Conservation (phyloP, 2,888 invertebrate genomes). For the Unio delphinus region DNA sequence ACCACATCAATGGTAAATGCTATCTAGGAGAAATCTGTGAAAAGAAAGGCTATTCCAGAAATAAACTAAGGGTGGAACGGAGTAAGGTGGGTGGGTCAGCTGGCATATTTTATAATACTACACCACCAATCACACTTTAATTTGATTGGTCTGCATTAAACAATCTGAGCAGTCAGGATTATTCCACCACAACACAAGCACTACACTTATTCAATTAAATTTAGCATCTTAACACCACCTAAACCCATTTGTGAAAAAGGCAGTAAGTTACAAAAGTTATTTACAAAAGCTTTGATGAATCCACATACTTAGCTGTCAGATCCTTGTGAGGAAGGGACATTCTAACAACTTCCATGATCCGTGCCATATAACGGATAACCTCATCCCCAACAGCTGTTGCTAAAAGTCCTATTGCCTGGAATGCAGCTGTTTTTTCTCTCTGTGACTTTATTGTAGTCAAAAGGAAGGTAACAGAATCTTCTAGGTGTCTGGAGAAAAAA, state of each 20-base stretch:
- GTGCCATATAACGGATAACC: conserved; percentile 84
- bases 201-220: neutral
- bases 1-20: too few species aligned
- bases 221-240: neutral
- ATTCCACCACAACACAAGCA: neutral
- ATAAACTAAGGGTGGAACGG: too few species aligned
- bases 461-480: conserved; percentile 81
- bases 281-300: neutral
- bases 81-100: too few species aligned
- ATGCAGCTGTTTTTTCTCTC: conserved; percentile 88
- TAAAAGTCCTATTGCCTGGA: conserved; percentile 90
- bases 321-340: conserved; percentile 80
- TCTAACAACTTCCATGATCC: conserved; percentile 88
- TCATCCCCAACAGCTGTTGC: conserved; percentile 89
- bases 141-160: too few species aligned
- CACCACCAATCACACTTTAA: too few species aligned
- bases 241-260: neutral
- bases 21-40: too few species aligned
- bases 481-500: conserved; percentile 57
- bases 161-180: neutral
- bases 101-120: too few species aligned
- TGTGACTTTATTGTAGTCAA: conserved; percentile 79
- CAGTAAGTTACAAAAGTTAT: neutral
- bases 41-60: too few species aligned
- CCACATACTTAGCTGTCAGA: conserved; percentile 63